Base-by-base conservation (phyloP, 2,113 vertebrate genomes). In the Paraplagusia blochii region DNA sequence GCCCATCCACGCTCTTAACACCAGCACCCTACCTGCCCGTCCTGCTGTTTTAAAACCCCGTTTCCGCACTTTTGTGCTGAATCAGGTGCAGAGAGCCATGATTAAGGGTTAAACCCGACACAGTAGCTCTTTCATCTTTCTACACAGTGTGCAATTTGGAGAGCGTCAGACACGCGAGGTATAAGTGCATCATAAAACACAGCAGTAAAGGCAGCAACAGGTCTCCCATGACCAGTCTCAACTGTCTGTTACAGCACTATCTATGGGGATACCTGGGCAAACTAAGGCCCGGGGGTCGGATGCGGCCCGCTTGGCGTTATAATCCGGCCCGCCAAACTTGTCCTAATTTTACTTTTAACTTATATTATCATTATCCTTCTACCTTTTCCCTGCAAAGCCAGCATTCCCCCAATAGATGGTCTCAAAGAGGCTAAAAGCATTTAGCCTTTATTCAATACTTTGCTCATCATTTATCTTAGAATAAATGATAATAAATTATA, bases 121-220 rank as follows among this genome's bases (percentile, higher is more conserved):
- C 64, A 76, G 7, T 43, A 45, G 57, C 65, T 45, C 81, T 87
- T 87, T 88, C 70, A 89, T 88, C 83, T 84, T 57, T 60, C 22
- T 18, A 39, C 63, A 53, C 42, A 72, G 52, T 34, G 52, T 84
- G 72, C 79, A 85, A 80, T 88, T 86, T 75, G 45, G 69, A 70
- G 5, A 75, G 63, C 22, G 29, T 48, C 72, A 78, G 72, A 78
- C 79, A 82, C 80, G 75, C 75, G 75, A 69, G 61, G 54, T 58
- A 34, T 61, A 34, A 67, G 58, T 53, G 40, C 49, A 48, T 78
- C 70, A 62, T 86, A 84, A 86, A 74, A 81, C n/a, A 14, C 5
- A 13, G 13, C 5, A 33, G 13, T 14, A 34, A 29, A 8, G 4
- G 29, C 66, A 59, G 71, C 83, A 77, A 76, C 77, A 79, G 74